These are phyloP conservation scores for Pteronotus mesoamericanus DNA, from an alignment of 2,797 vertebrate genomes.

Conservation along the genomic window DNA sequence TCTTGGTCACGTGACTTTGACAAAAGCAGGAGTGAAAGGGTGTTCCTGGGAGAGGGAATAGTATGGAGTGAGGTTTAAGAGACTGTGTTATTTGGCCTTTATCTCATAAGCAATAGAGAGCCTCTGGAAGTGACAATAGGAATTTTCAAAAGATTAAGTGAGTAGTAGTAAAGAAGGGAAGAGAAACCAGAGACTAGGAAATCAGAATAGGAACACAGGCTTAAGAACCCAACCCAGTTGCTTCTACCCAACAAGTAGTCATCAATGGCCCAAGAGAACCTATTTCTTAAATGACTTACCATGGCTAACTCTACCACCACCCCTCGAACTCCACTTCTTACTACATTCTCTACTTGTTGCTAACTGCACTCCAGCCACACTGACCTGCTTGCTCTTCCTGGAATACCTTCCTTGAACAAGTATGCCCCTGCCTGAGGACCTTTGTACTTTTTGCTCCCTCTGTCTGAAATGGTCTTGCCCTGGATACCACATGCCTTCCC, in stretches of 20 bases:
- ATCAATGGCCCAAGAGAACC: neutral
- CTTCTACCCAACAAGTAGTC: neutral
- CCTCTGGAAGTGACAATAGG: neutral
- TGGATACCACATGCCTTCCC: neutral
- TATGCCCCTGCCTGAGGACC: neutral
- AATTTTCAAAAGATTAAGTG: conserved; percentile 15
- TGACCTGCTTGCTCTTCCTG: neutral
- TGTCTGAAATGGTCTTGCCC: neutral
- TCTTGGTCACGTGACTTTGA: neutral
- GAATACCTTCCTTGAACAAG: neutral
- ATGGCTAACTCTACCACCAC: neutral
- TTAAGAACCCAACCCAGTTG: neutral
- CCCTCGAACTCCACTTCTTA: neutral
- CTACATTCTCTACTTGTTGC: neutral
- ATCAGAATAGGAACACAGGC: neutral
- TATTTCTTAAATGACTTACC: neutral
- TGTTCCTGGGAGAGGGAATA: neutral
- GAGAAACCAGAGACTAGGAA: neutral
- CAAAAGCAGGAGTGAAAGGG: neutral
- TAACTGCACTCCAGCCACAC: neutral
- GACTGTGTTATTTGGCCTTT: neutral
- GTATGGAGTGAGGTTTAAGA: neutral
- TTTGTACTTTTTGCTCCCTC: conserved; percentile 1
- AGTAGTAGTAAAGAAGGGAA: neutral
- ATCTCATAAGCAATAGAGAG: neutral